These are phyloP conservation scores for Caenorhabditis sp. DNA, from an alignment of 2,888 invertebrate species.

Conservation along the genomic window DNA sequence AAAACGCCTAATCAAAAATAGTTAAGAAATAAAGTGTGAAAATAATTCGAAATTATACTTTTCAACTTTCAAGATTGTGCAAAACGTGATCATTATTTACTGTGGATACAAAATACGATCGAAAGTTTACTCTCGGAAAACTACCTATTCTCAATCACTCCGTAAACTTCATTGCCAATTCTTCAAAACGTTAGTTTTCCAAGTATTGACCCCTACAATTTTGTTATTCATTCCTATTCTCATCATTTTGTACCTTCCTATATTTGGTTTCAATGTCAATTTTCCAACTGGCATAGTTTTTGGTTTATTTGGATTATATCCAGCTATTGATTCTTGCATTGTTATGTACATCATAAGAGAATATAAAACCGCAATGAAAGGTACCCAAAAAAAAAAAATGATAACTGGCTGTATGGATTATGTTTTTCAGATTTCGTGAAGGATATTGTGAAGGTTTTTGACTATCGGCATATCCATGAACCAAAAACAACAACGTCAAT, in stretches of 20 bases:
- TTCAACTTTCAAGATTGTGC: conserved; percentile 7
- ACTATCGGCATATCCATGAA: too few species aligned
- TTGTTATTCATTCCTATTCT: conserved; percentile 12
- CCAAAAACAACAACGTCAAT: too few species aligned
- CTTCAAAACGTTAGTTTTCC: conserved; percentile 16
- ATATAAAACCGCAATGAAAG: conserved; percentile 11
- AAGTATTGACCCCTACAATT: conserved; percentile 17
- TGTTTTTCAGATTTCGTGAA: too few species aligned
- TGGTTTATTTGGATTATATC: conserved; percentile 12
- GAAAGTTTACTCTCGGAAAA: background rate
- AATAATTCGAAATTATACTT: conserved; percentile 5
- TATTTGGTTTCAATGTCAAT: conserved; percentile 2
- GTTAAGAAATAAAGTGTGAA: background rate
- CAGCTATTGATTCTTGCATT: conserved; percentile 24
- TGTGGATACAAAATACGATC: conserved; percentile 8
- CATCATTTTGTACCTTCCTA: conserved; percentile 12
- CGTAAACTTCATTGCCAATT: conserved; percentile 12
- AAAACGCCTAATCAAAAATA: too few species aligned
- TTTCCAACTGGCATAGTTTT: conserved; percentile 18
- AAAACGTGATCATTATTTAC: conserved; percentile 13
- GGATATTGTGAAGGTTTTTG: too few species aligned
- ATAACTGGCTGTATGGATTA: too few species aligned
- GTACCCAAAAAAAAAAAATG: too few species aligned
- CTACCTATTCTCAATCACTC: background rate
- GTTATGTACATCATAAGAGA: conserved; percentile 24